These are phyloP conservation scores for Anoplopoma fimbria DNA, from an alignment of 2,113 vertebrate species.

Conservation along the genomic window DNA sequence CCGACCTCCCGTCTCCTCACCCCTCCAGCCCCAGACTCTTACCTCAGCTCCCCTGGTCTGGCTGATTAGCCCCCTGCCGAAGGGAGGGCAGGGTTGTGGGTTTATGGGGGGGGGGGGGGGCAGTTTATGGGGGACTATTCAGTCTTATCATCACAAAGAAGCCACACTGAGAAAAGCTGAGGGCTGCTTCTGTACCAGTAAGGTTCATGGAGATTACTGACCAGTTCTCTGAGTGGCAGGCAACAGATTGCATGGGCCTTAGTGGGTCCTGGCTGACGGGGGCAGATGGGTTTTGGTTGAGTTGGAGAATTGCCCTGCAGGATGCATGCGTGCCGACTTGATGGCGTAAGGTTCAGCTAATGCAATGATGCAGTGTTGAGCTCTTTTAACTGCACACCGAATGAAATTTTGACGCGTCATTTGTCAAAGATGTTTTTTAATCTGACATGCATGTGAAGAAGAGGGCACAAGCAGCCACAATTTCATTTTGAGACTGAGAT, in stretches of 20 bases:
- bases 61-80: slow-evolving; percentile 57
- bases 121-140: slow-evolving; percentile 50
- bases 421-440: slow-evolving; percentile 17
- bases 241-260: slow-evolving; percentile 40
- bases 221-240: slow-evolving; percentile 29
- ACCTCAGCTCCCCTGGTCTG: slow-evolving; percentile 55
- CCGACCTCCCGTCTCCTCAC: slow-evolving; percentile 26
- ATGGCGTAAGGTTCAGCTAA: slow-evolving; percentile 5
- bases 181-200: slow-evolving; percentile 43
- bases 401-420: slow-evolving; percentile 4
- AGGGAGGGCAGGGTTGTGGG: slow-evolving; percentile 13
- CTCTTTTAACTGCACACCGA: not conserved
- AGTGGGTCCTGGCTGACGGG: slow-evolving; percentile 1
- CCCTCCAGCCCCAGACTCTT: slow-evolving; percentile 48
- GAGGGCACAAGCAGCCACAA: not conserved
- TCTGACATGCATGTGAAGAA: not conserved
- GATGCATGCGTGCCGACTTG: slow-evolving; percentile 1
- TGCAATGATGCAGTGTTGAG: not conserved
- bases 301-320: slow-evolving; percentile 21
- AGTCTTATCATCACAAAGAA: slow-evolving; percentile 50
- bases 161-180: slow-evolving; percentile 26
- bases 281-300: slow-evolving; percentile 37
- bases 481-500: slow-evolving; percentile 8
- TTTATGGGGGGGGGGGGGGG: slow-evolving; percentile 44
- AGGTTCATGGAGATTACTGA: slow-evolving; percentile 45